Base-by-base conservation (phyloP, 2,888 invertebrate genomes). In the Amiota mariae region DNA sequence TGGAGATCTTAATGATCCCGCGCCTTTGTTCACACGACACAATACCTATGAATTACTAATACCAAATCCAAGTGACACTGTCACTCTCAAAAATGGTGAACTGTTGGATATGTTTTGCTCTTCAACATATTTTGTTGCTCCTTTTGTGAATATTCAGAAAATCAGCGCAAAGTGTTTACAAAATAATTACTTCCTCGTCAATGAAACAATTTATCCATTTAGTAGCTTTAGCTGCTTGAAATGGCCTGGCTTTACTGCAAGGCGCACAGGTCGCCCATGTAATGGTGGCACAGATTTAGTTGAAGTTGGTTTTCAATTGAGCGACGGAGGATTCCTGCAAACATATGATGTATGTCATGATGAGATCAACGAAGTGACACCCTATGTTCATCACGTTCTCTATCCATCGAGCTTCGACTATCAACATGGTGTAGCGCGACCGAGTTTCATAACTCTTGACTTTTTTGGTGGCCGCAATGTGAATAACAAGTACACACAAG, bases 11-110 rank as follows among this genome's bases (percentile, higher is more conserved):
- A 87, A 77, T 9, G 87, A 92, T 77, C 93, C 93, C 0, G 93
- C 93, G 77, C 93, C 93, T 0, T 89, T 94, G 8, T 91, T 92
- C 77, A 83, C 93, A 1, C 89, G 87, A 49, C 87, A 90, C 6
- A 89, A 90, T 0, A 82, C 85, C 12, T 81, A 76, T 2, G 81
- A 87, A 36, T 78, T 88, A 46, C 57, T 88, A 0, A 75, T 83
- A 10, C 89, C 89, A 0, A 82, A 85, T 67, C 71, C 84, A 6
- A 77, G 80, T 61, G 88, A 88, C 47, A 76, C 85, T 1, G 84
- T 89, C 47, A 79, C 78, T n/a, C 72, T 89, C 0, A 56, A 63
- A 0, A 84, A 85, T 73, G 86, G 88, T 0, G 80, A 87, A 20
- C 57, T 79, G 1, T 72, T 89, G 71, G 89, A 90, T 66, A 81